Conservation (phyloP, 2,113 vertebrate genomes). For the Colinus virginianus region DNA sequence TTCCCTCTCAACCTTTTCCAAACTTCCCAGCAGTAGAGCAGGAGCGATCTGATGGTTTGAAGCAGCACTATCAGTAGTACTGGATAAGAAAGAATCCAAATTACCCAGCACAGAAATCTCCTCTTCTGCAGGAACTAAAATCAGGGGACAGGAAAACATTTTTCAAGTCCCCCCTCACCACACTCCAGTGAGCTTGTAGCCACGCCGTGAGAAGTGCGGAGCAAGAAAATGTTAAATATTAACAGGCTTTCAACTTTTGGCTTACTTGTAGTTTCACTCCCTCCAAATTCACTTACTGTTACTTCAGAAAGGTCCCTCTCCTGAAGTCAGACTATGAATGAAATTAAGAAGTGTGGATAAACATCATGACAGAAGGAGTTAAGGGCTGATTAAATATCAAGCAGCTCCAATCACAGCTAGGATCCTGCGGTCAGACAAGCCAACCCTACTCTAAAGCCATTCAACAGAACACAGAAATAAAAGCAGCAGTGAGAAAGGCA, state of each 20-base stretch:
- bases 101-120: neutral
- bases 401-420: rapidly evolving
- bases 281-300: neutral
- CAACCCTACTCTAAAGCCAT: neutral
- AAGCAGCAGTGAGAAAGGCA: neutral
- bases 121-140: neutral
- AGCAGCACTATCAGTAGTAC: neutral
- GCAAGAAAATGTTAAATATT: rapidly evolving
- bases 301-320: neutral
- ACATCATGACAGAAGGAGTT: neutral
- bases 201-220: rapidly evolving
- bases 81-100: constrained; percentile 18
- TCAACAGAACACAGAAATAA: neutral
- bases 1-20: neutral
- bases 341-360: neutral
- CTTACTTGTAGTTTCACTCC: neutral
- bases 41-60: rapidly evolving
- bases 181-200: neutral
- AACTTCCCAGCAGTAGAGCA: rapidly evolving
- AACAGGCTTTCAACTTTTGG: neutral
- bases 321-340: neutral
- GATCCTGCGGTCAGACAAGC: neutral
- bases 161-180: rapidly evolving
- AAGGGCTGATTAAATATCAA: neutral
- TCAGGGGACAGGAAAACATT: neutral